Conservation (phyloP, 2,888 invertebrate species). For the Leucophenga montana region DNA sequence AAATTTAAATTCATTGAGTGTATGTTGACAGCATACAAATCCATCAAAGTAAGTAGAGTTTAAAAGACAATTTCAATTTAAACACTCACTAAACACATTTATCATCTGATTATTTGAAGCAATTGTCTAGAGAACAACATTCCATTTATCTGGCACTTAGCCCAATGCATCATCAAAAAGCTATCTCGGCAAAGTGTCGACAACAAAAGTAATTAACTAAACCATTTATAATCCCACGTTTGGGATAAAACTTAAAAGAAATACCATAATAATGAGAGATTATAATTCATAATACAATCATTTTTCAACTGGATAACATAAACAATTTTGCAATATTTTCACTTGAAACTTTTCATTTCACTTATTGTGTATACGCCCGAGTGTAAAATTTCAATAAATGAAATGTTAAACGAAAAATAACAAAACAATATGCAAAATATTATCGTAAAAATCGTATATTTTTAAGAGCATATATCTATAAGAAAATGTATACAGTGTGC, state of each 20-base stretch:
- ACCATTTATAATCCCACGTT: not conserved
- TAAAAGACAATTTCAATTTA: too few species aligned
- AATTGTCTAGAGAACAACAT: not conserved
- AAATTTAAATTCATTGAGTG: too few species aligned
- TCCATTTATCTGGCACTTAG: not conserved
- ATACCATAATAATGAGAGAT: not conserved
- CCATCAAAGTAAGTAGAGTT: too few species aligned
- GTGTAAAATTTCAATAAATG: slow-evolving; percentile 1
- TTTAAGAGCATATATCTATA: too few species aligned
- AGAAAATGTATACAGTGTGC: not conserved
- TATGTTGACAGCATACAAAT: too few species aligned
- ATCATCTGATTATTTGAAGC: not conserved
- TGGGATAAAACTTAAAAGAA: not conserved
- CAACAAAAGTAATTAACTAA: slow-evolving; percentile 5
- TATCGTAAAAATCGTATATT: not conserved
- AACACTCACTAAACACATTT: not conserved
- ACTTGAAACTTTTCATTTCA: too few species aligned
- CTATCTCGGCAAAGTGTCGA: not conserved
- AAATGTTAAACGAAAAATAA: not conserved
- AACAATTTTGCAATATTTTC: not conserved
- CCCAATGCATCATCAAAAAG: too few species aligned
- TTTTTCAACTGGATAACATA: not conserved
- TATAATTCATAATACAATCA: not conserved
- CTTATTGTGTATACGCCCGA: too few species aligned
- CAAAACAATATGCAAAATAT: not conserved